Percentiles rank a stretch among this genome's conserved stretches.
phyloP scores from a whole-genome alignment of 2,797 vertebrate species.

The Cryptoprocta ferox region DNA sequence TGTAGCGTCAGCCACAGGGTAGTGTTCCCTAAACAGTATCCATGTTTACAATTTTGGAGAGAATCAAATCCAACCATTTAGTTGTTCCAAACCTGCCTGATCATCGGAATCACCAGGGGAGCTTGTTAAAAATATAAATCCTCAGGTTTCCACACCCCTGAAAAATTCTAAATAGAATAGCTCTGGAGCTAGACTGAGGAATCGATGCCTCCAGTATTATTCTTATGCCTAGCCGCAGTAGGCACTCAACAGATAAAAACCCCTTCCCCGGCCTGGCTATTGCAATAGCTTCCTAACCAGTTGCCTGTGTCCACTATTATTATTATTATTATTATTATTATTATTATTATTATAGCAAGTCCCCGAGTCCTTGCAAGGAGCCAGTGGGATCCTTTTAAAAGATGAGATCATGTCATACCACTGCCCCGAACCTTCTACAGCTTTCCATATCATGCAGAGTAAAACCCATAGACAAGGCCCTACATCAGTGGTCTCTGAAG shows the following conservation, averaged over 20 bases:
- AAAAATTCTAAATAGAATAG: neutral
- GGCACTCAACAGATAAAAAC: neutral
- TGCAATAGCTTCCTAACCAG: neutral
- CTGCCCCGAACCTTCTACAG: neutral
- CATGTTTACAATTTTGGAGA: neutral
- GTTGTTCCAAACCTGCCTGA: neutral
- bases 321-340: too few relatives aligned
- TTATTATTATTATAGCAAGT: too few relatives aligned
- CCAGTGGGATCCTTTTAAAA: neutral
- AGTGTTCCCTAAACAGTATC: neutral
- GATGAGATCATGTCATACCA: neutral
- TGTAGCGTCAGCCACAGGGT: neutral
- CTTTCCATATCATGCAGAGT: neutral
- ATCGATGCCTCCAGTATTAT: neutral
- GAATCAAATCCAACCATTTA: neutral
- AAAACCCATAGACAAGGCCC: neutral
- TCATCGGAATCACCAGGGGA: neutral
- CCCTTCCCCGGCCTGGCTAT: neutral
- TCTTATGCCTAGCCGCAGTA: neutral
- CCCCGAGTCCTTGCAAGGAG: neutral
- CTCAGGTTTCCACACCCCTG: neutral
- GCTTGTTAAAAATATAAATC: slow-evolving; percentile 13
- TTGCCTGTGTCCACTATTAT: neutral
- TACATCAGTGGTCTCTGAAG: neutral
- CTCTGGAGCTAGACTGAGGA: neutral